These are phyloP conservation scores for Netelia melanura DNA, from an alignment of 2,888 invertebrate species.

Conservation along the genomic window DNA sequence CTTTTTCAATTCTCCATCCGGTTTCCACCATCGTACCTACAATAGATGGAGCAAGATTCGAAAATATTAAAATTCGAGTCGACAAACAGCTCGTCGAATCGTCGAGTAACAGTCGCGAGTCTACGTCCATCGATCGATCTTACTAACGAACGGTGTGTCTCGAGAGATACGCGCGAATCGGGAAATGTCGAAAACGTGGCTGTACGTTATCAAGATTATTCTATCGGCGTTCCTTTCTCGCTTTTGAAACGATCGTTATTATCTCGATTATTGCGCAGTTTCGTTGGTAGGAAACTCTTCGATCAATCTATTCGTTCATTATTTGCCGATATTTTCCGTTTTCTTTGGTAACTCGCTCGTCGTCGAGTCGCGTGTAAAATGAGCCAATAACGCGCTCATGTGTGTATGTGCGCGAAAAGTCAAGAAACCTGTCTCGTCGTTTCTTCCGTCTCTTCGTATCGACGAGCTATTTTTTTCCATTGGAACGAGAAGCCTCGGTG, in stretches of 20 bases:
- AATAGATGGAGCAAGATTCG: constrained; percentile 5
- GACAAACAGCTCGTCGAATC: background rate
- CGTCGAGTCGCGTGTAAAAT: background rate
- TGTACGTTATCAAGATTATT: constrained; percentile 58
- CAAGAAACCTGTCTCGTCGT: background rate
- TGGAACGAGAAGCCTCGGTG: too few species aligned
- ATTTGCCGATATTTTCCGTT: background rate
- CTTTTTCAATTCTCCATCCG: constrained; percentile 32
- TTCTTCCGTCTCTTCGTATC: background rate
- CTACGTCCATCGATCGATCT: constrained; percentile 29
- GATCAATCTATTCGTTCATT: background rate
- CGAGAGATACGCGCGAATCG: background rate
- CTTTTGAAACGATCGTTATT: background rate
- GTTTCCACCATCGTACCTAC: constrained; percentile 1
- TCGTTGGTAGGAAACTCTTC: constrained; percentile 7
- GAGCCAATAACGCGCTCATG: background rate
- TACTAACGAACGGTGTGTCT: background rate
- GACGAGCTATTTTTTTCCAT: too few species aligned
- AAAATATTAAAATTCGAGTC: too few species aligned
- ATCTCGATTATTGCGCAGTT: background rate
- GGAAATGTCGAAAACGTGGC: constrained; percentile 53
- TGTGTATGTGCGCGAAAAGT: background rate
- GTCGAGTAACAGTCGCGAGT: constrained; percentile 27
- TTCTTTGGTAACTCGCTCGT: background rate
- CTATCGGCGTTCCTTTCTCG: constrained; percentile 35